Base-by-base conservation (phyloP, 2,888 invertebrate genomes). In the Nomada flava region DNA sequence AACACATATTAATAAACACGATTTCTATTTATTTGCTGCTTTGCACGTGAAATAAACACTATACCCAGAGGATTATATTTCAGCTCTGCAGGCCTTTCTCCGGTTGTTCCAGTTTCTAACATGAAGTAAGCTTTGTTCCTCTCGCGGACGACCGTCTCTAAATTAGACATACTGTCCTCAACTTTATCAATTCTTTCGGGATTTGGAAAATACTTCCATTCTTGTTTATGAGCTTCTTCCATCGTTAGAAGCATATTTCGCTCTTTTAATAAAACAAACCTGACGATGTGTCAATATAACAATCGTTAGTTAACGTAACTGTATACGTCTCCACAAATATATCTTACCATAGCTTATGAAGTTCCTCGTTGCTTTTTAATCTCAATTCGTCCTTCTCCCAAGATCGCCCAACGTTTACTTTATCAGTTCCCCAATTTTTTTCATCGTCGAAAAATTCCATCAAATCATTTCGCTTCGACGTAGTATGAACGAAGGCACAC, bases 241-340 rank as follows among this genome's bases (percentile, higher is more conserved):
- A 99, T 99, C 2, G 99, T 99, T 84, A 98, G 94, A 23, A 99
- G 95, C 99, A 99, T 99, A 93, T 99, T 99, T 73, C 97, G 95
- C 94, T 99, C 99, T 94, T 99, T 99, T 71, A 99, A 94, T 76
- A 99, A 94, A 20, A 97, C 95, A 94, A 95, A 97, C 97, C 97
- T 97, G 85, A 26, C 86, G 10, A 63, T 50, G 20, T 5, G 70
- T 5, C 3, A 52, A 15, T 29, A 50, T 11, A 73, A 68, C 57
- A 4, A 13, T 59, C 15, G 29, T 36, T 65, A 67, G 2, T 20
- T 2, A 29, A 10, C 10, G 1, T 50, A n/a, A 3, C 7, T 36
- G 50, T 10, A 4, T n/a, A 36, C 44, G 29, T 7, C 29, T 44
- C 13, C 2, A 47, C n/a, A 23, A 1, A n/a, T 23, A 13, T 42